phyloP scores from a whole-genome alignment of 2,113 vertebrate species.

The Corythaeola cristata region DNA sequence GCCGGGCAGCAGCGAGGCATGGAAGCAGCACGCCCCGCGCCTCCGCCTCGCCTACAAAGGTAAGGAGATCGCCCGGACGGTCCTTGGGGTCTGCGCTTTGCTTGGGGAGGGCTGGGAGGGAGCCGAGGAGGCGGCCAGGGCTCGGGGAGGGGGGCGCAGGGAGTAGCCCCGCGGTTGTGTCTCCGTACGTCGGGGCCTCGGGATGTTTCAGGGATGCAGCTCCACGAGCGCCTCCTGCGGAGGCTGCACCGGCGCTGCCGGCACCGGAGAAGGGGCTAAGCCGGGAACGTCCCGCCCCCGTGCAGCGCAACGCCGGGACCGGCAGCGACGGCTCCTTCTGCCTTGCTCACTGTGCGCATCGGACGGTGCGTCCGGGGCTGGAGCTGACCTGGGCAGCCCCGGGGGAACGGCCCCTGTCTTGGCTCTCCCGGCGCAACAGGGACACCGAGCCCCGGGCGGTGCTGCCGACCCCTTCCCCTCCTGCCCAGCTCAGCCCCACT shows the following conservation, averaged over 20 bases:
- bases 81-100: background rate
- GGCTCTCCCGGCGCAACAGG: background rate
- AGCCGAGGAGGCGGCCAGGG: background rate
- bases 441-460: background rate
- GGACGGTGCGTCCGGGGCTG: background rate
- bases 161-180: rapidly evolving
- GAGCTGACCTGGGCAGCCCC: background rate
- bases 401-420: background rate
- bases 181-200: rapidly evolving
- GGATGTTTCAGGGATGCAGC: background rate
- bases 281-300: background rate
- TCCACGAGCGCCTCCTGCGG: background rate
- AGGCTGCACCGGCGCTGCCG: background rate
- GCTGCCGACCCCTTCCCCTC: background rate
- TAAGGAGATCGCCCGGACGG: background rate
- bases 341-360: background rate
- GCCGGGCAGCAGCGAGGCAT: background rate
- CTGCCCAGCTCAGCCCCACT: background rate
- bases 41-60: constrained; percentile 73
- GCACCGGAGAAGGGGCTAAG: rapidly evolving
- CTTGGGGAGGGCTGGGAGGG: background rate
- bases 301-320: rapidly evolving
- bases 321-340: background rate
- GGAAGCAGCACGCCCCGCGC: constrained; percentile 53
- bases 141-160: background rate